Conservation (phyloP, 2,113 vertebrate species). For the Capreolus pygargus region DNA sequence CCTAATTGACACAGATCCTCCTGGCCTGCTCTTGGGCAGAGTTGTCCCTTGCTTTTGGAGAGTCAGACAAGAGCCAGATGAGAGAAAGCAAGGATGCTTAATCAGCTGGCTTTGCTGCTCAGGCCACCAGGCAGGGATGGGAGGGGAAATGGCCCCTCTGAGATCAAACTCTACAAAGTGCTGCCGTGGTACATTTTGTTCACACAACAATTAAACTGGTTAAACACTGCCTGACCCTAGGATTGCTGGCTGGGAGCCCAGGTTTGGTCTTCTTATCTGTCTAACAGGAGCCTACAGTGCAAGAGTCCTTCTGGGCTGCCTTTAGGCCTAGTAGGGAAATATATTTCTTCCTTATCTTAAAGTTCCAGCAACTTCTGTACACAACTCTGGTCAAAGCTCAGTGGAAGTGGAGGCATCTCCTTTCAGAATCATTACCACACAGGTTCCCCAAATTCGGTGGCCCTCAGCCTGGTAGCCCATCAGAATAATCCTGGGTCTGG, state of each 20-base stretch:
- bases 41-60: not conserved
- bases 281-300: not conserved
- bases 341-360: slow-evolving; percentile 24
- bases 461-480: not conserved
- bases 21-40: not conserved
- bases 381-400: not conserved
- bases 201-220: slow-evolving; percentile 16
- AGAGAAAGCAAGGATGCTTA: not conserved
- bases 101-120: not conserved
- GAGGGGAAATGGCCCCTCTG: not conserved
- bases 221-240: not conserved
- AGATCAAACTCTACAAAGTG: slow-evolving; percentile 44
- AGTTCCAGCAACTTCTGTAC: not conserved
- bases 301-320: not conserved
- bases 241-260: not conserved
- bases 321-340: not conserved
- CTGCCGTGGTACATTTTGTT: slow-evolving; percentile 34
- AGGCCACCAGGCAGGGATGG: not conserved
- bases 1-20: not conserved
- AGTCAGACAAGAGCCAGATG: not conserved
- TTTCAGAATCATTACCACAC: not conserved
- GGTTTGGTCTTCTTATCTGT: not conserved
- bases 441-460: not conserved
- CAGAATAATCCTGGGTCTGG: not conserved
- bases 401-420: not conserved